phyloP scores from a whole-genome alignment of 2,113 vertebrate genomes.

The Pygoscelis antarcticus region DNA sequence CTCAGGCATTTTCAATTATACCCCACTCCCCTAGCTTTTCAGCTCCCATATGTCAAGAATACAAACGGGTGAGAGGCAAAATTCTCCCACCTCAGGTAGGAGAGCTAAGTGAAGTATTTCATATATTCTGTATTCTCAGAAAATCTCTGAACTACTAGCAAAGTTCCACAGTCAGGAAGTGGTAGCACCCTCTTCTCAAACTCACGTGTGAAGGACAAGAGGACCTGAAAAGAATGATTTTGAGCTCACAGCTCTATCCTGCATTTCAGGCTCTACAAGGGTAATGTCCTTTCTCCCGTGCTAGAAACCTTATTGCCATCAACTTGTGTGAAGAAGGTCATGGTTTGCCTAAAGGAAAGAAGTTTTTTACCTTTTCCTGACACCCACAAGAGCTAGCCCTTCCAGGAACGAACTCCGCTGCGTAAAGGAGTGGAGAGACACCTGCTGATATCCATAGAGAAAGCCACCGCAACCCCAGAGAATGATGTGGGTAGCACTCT shows the following conservation, averaged over 20 bases:
- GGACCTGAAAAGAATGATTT: neutral
- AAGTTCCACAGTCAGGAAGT: neutral
- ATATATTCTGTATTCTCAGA: neutral
- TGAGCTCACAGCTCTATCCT: neutral
- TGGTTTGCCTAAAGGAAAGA: neutral
- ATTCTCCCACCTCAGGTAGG: neutral
- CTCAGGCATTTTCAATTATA: constrained; percentile 15
- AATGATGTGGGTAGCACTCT: neutral
- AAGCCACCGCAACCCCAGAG: rapidly evolving
- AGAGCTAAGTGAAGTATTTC: neutral
- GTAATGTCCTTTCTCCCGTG: neutral
- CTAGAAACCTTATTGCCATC: neutral
- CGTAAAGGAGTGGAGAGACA: neutral
- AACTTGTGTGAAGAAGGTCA: neutral
- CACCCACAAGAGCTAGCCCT: neutral
- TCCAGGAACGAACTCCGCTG: neutral
- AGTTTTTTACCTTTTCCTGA: neutral
- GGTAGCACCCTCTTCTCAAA: neutral
- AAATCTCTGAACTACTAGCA: neutral
- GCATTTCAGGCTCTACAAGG: neutral
- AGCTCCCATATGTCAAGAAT: neutral
- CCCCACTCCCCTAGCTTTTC: neutral
- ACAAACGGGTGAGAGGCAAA: neutral
- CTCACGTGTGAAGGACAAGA: neutral
- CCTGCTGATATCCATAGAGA: neutral